Evolutionary conservation across 2,797 vertebrate species (phyloP).

Genomic region (Danio albolineatus): DNA sequence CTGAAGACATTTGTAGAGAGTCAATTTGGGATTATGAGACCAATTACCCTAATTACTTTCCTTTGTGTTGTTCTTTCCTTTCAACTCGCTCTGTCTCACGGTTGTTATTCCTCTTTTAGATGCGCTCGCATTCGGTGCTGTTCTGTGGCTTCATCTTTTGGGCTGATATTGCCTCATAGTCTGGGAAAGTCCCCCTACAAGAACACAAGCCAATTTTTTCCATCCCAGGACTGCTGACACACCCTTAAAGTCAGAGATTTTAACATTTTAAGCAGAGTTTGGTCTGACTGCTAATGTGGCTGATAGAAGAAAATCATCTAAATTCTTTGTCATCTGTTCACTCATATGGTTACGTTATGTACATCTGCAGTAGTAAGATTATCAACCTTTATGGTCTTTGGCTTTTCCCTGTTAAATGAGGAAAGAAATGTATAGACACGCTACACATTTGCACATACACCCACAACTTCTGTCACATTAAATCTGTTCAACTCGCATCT

Average conservation of each 20-base stretch:
- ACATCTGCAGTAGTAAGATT: not conserved
- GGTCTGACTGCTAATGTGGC: not conserved
- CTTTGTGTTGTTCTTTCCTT: conserved; percentile 62
- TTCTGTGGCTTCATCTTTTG: conserved; percentile 70
- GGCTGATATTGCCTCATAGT: conserved; percentile 71
- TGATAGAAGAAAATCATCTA: not conserved
- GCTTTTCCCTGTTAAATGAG: conserved; percentile 24
- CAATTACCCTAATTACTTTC: conserved; percentile 81
- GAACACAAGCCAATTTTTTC: conserved; percentile 42
- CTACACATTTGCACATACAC: conserved; percentile 32
- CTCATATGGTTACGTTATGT: not conserved
- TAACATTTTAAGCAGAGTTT: conserved; percentile 8
- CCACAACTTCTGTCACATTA: conserved; percentile 26
- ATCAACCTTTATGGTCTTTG: not conserved
- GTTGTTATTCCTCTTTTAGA: conserved; percentile 69
- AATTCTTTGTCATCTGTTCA: not conserved
- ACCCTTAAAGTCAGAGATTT: conserved; percentile 40
- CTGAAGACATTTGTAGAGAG: conserved; percentile 68
- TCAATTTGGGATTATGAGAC: conserved; percentile 80
- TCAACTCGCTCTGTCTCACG: conserved; percentile 56
- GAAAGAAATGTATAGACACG: conserved; percentile 32
- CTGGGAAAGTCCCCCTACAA: conserved; percentile 58
- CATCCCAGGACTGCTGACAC: conserved; percentile 48
- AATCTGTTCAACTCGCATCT: conserved; percentile 29
- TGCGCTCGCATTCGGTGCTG: conserved; percentile 71